Base-by-base conservation (phyloP, 2,797 vertebrate genomes). In the Labroides dimidiatus region DNA sequence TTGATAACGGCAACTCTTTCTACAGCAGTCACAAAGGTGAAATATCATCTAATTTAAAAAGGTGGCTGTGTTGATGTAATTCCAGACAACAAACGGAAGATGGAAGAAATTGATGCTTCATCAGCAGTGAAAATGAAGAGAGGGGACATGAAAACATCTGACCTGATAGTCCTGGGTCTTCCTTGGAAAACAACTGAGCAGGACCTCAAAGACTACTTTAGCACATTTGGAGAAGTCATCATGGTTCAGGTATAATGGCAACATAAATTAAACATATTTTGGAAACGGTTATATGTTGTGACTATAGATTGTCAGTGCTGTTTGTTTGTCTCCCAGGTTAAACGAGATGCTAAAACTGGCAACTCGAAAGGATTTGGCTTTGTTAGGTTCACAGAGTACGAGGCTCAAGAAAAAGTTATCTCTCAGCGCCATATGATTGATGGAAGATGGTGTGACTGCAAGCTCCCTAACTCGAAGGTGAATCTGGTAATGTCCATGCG, bases 331-430 rank as follows among this genome's bases (percentile, higher is more conserved):
- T 23, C 20, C 17, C 72, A 99, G 98, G 98, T 99, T 4, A 99
- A 99, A 89, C 95, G 98, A 78, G 98, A 99, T 64, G 93, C 96
- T 37, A 99, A 98, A 89, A 98, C 97, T 0, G 98, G 98, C 54
- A 98, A 99, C 77, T 99, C 98, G 0, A 99, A 99, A 84, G 98
- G 98, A 0, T 99, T 99, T 90, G 98, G 98, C 19, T 99, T 99
- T 90, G 98, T 99, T 84, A 95, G 98, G 48, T 99, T 99, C 84
- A 95, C 96, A 11, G 98, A 99, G 52, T 98, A 98, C 6, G 98
- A 99, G 81, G 93, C 96, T n/a, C 98, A 99, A 78, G 96, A 96
- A 78, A 99, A 99, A 88, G 98, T 98, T 2, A 95, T 99, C 93
- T 95, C 97, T 17, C 98, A 99, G 87, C 94, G 97, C 36, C 98